These are phyloP conservation scores for Sebastes kiyomatsui DNA, from an alignment of 2,797 vertebrate species.

Conservation along the genomic window DNA sequence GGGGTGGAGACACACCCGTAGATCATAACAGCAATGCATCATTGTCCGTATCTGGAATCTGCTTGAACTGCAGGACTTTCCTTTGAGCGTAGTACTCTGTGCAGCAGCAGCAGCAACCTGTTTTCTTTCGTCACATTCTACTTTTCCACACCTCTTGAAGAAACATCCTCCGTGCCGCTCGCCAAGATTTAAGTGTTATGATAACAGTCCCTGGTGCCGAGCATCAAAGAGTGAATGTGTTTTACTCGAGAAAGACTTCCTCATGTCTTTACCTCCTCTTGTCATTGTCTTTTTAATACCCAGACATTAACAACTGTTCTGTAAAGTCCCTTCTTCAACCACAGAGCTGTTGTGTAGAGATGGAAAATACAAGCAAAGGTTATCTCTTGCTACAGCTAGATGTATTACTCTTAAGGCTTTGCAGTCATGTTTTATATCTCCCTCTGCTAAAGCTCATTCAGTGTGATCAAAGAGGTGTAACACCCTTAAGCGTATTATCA, in stretches of 20 bases:
- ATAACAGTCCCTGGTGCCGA: conserved; percentile 22
- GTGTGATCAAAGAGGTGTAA: conserved; percentile 43
- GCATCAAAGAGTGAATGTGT: conserved; percentile 21
- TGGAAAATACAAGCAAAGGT: conserved; percentile 22
- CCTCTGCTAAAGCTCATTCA: neutral
- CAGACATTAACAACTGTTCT: conserved; percentile 2
- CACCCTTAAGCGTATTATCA: conserved; percentile 18
- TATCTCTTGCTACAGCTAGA: neutral
- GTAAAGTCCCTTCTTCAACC: neutral
- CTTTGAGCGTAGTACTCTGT: neutral
- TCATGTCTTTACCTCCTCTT: neutral
- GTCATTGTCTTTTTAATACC: conserved; percentile 34
- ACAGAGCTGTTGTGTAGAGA: conserved; percentile 12
- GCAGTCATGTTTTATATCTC: conserved; percentile 13
- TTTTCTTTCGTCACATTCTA: conserved; percentile 1
- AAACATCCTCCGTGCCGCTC: conserved; percentile 24
- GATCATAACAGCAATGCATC: neutral
- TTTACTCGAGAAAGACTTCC: neutral
- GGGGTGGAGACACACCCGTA: neutral
- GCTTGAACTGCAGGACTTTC: neutral
- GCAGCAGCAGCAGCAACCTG: neutral
- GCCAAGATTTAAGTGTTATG: conserved; percentile 39
- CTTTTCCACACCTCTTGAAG: conserved; percentile 22
- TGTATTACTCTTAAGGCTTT: conserved; percentile 13
- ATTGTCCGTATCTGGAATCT: neutral